Conservation (phyloP, 2,888 invertebrate species). For the Beris chalybata region DNA sequence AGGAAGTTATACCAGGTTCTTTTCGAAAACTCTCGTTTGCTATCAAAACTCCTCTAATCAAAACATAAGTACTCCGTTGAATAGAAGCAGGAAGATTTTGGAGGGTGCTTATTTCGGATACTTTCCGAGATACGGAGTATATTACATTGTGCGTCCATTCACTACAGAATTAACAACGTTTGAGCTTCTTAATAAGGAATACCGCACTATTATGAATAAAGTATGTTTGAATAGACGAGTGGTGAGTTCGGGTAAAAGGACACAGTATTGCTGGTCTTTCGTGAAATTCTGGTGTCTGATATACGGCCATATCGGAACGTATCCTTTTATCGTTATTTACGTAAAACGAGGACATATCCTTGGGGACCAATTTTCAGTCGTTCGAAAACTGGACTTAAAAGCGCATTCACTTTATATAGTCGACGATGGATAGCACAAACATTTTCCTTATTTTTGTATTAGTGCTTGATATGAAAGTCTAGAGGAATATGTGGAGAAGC, state of each 20-base stretch:
- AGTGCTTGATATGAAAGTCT: no score
- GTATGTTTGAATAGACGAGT: constrained; percentile 23
- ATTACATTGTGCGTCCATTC: constrained; percentile 8
- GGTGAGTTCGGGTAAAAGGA: constrained; percentile 19
- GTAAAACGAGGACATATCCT: constrained; percentile 35
- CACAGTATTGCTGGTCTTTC: background rate
- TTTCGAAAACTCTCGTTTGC: background rate
- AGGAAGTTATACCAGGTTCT: constrained; percentile 6
- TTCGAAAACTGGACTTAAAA: constrained; percentile 31
- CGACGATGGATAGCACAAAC: no score
- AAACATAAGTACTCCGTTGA: constrained; percentile 7
- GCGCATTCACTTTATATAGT: constrained; percentile 20
- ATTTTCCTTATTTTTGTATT: no score
- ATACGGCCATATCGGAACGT: constrained; percentile 17
- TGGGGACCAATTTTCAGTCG: constrained; percentile 32
- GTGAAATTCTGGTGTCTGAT: constrained; percentile 1
- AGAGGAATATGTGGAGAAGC: no score
- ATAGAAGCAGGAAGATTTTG: background rate
- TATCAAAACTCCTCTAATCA: constrained; percentile 21
- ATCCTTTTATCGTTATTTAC: constrained; percentile 35
- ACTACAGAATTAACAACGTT: constrained; percentile 25
- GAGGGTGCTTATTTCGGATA: constrained; percentile 1
- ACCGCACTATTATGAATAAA: constrained; percentile 25
- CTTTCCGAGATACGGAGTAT: background rate
- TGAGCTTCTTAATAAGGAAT: constrained; percentile 28